phyloP scores from a whole-genome alignment of 2,113 vertebrate genomes.

The Calypte anna region DNA sequence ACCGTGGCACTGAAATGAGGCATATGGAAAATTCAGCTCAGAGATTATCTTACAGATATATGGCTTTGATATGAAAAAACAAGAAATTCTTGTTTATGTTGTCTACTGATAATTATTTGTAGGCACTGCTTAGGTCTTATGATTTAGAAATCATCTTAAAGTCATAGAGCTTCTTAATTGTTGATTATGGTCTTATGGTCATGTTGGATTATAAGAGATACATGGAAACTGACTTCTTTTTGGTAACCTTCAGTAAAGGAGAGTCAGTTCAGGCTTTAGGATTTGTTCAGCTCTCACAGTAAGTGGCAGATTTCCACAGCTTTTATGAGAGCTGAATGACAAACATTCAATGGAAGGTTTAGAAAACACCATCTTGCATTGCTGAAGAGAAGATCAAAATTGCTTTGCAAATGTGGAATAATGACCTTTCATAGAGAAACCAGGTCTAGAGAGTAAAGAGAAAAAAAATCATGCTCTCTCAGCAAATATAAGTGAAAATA shows the following conservation, averaged over 20 bases:
- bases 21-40: not conserved
- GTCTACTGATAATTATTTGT: not conserved
- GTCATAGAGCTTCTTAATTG: not conserved
- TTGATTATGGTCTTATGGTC: not conserved
- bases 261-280: not conserved
- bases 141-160: not conserved
- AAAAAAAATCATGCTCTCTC: not conserved
- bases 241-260: not conserved
- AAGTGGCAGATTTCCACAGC: not conserved
- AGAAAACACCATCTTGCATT: not conserved
- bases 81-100: not conserved
- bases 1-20: not conserved
- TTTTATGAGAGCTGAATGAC: not conserved
- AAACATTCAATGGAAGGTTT: not conserved
- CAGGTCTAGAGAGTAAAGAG: not conserved
- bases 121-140: not conserved
- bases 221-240: not conserved
- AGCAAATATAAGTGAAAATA: not conserved
- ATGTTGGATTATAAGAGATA: not conserved
- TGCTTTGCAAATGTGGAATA: not conserved
- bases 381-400: not conserved
- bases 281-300: not conserved
- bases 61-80: not conserved
- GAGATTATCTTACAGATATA: not conserved
- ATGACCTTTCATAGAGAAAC: not conserved